Base-by-base conservation (phyloP, 2,113 vertebrate species). In the Brachyhypopomus gauderio region DNA sequence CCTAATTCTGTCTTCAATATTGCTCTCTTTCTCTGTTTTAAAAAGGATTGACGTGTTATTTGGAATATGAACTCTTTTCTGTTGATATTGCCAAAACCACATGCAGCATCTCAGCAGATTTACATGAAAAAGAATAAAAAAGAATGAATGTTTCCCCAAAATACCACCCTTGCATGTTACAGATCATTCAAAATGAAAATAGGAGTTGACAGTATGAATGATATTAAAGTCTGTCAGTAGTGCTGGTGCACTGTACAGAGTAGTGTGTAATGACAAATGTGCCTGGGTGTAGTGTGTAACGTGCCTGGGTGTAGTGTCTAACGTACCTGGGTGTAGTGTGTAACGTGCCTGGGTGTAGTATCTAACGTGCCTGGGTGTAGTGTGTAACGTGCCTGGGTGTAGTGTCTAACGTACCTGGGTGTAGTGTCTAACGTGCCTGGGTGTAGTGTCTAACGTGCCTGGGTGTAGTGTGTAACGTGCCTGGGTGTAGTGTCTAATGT, bases 1-100 rank as follows among this genome's bases (percentile, higher is more conserved):
- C 52, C 52, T 25, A 41, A 70, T 58, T 78, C 30, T 59, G 48
- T 66, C 63, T n/a, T 67, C 19, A 56, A 11, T 56, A n/a, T 66
- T 12, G 22, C 45, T 67, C 48, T 22, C 48, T 34, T 77, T 48
- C 19, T 70, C 36, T 11, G 1, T 41, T 70, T 38, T 41, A 70
- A 70, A 41, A 38, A 70, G 6, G n/a, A 70, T 34, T 70, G 36
- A n/a, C 36, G 41, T 70, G 38, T 41, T 20, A 20, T 70, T 70
- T 70, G 66, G 36, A 70, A 41, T 41, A 70, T 38, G 36, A 41
- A 0, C 36, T 12, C 3, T n/a, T 20, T 41, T 41, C 36, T 67
- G 5, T 23, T 41, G 36, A 38, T 70, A 41, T 41, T 70, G 34
- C 66, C 66, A 70, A 70, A 70, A 41, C 66, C 66, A 22, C 66